Evolutionary conservation across 2,797 vertebrate species (phyloP).

Genomic region (Semotilus atromaculatus): DNA sequence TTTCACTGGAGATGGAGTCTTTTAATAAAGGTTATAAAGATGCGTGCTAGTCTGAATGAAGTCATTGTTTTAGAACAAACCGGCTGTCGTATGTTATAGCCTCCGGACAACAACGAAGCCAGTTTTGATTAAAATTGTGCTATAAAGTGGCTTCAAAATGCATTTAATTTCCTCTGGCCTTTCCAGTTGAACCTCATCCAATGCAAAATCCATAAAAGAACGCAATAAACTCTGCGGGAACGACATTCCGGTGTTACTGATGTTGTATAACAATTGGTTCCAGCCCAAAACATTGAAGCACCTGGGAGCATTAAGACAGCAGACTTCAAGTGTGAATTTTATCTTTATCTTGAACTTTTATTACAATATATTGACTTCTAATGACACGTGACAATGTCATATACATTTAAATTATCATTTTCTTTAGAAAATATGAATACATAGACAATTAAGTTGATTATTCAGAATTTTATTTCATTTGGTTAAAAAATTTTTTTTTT

Average conservation of each 20-base stretch:
- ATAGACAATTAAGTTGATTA: no score
- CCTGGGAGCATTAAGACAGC: neutral
- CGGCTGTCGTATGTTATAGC: neutral
- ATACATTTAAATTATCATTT: neutral
- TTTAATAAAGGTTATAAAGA: no score
- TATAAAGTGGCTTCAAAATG: slow-evolving; percentile 3
- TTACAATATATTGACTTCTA: neutral
- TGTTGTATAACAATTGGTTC: neutral
- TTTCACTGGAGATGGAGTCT: neutral
- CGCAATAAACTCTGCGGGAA: slow-evolving; percentile 11
- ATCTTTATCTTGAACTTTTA: no score
- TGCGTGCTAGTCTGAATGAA: slow-evolving; percentile 1
- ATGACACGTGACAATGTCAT: neutral
- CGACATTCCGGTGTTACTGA: neutral
- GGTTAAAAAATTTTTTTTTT: neutral
- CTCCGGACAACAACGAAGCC: neutral
- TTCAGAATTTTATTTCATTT: neutral
- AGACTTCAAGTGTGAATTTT: neutral
- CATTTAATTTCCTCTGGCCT: slow-evolving; percentile 41
- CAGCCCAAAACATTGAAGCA: neutral
- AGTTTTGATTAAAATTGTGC: slow-evolving; percentile 19
- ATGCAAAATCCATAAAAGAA: neutral
- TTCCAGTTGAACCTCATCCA: neutral
- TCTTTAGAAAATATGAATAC: neutral
- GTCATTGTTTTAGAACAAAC: neutral